Percentiles rank a stretch among this genome's conserved stretches.
Evolutionary conservation across 2,113 vertebrate genomes (phyloP).

Genomic region (Suncus etruscus): DNA sequence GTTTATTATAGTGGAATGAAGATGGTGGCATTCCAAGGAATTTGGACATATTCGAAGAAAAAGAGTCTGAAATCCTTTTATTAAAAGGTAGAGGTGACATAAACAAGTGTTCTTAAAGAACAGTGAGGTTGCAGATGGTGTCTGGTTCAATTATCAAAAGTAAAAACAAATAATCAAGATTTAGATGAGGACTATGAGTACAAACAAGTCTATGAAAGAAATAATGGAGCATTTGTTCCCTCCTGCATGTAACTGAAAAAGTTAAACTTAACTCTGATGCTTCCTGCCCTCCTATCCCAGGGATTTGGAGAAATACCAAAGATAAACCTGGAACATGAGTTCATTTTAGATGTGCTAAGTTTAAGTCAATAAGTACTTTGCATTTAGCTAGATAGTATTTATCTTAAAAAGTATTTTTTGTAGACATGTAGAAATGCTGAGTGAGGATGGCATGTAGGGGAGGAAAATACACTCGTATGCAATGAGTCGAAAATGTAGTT

Average conservation of each 20-base stretch:
- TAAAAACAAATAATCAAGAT: neutral
- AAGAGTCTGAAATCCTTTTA: neutral
- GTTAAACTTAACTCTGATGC: neutral
- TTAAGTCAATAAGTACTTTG: neutral
- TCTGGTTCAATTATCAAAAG: neutral
- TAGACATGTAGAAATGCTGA: neutral
- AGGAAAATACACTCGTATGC: neutral
- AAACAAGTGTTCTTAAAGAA: neutral
- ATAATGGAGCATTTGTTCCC: neutral
- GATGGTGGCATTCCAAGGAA: too few species aligned
- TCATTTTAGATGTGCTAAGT: neutral
- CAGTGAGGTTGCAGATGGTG: neutral
- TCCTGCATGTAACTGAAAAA: neutral
- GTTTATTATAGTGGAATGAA: neutral
- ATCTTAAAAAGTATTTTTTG: too few species aligned
- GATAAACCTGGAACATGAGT: too few species aligned
- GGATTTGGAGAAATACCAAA: neutral
- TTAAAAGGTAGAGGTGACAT: neutral
- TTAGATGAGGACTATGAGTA: neutral
- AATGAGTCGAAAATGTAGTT: neutral
- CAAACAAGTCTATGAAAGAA: neutral
- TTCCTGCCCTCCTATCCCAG: too few species aligned
- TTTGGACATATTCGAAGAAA: neutral
- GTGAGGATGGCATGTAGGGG: neutral
- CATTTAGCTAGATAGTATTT: neutral